Conservation (phyloP, 2,113 vertebrate species). For the Muntiacus reevesi region DNA sequence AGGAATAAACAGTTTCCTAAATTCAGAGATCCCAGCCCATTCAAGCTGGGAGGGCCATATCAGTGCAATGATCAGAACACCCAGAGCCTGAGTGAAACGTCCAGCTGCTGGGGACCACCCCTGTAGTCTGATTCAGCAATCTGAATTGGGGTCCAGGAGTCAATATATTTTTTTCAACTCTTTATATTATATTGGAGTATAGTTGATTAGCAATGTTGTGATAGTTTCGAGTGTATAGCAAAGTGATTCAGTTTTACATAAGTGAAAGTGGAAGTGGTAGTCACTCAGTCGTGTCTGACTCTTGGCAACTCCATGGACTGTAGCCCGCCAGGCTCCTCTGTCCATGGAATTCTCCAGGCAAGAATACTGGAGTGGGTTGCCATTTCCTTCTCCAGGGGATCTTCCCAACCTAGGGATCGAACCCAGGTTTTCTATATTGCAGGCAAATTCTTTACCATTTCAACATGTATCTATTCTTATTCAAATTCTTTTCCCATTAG, state of each 20-base stretch:
- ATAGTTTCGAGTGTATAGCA: neutral
- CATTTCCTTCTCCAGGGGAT: neutral
- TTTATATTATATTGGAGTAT: neutral
- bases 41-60: neutral
- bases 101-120: neutral
- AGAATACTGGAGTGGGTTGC: neutral
- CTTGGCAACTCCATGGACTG: neutral
- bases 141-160: neutral
- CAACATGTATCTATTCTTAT: neutral
- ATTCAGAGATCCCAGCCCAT: neutral
- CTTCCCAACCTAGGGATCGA: neutral
- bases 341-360: neutral
- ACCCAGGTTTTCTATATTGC: neutral
- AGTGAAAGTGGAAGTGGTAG: neutral
- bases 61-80: neutral
- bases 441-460: neutral
- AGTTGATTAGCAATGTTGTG: neutral
- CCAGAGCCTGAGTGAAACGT: accelerated
- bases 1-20: neutral
- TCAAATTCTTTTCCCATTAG: neutral
- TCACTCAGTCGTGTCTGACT: neutral
- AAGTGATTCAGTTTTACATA: neutral
- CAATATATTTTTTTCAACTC: neutral
- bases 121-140: neutral
- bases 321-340: neutral